phyloP scores from a whole-genome alignment of 2,113 vertebrate species.

The Sinosuthora webbiana region DNA sequence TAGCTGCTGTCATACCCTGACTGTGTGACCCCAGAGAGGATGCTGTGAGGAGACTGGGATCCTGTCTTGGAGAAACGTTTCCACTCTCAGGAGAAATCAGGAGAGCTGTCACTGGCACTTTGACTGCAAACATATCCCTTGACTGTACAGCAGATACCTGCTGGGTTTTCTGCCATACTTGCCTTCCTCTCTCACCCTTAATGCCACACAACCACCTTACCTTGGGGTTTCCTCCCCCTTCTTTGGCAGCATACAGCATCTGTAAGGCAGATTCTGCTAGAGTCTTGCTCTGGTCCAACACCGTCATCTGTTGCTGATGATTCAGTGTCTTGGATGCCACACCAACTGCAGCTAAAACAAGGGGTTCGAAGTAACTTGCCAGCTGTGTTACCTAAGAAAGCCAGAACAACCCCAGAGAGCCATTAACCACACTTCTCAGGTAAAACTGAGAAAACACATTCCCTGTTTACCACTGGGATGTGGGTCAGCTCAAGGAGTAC shows the following conservation, averaged over 20 bases:
- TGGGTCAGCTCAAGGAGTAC: neutral
- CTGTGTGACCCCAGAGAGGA: neutral
- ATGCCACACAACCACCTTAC: conserved; percentile 49
- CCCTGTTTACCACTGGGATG: fast-evolving
- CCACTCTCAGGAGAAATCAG: neutral
- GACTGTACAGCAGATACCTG: fast-evolving
- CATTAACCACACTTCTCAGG: neutral
- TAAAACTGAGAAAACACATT: neutral
- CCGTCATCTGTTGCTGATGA: conserved; percentile 97
- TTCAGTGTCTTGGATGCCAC: conserved; percentile 90
- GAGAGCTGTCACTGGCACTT: neutral
- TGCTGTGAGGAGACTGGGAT: neutral
- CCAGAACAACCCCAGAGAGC: neutral
- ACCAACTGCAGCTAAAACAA: conserved; percentile 91
- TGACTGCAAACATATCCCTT: neutral
- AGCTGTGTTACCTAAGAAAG: conserved; percentile 88
- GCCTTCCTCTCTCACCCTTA: neutral
- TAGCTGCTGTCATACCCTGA: neutral
- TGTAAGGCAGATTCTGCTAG: conserved; percentile 94
- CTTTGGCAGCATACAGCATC: conserved; percentile 97
- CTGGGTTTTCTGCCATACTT: neutral
- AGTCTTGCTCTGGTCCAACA: conserved; percentile 96
- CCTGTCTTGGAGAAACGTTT: neutral
- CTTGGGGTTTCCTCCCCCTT: conserved; percentile 98
- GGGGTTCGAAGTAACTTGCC: conserved; percentile 94